These are phyloP conservation scores for Agelas oroides DNA, from an alignment of 37 sponge, comb jelly and placozoan species.

Conservation along the genomic window DNA sequence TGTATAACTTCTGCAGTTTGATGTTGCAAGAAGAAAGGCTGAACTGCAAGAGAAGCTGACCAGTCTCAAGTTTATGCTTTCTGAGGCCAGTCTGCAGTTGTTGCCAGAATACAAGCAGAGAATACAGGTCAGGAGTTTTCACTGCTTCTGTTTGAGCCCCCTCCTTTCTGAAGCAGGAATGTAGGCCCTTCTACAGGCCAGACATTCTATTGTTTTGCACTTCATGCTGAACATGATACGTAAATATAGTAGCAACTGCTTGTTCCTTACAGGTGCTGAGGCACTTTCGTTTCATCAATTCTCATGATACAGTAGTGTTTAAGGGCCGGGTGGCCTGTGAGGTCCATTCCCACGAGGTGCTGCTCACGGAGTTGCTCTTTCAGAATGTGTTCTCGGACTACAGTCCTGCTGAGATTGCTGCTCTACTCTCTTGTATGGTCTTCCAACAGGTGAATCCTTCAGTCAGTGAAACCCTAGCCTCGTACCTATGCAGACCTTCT, in stretches of 20 bases:
- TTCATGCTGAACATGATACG: no score
- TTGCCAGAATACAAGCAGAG: conserved; percentile 89
- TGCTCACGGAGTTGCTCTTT: conserved; percentile 94
- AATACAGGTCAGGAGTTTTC: conserved; percentile 38
- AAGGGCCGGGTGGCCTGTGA: conserved; percentile 94
- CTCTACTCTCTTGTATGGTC: conserved; percentile 91
- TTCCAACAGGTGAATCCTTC: conserved; percentile 83
- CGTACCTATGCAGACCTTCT: no score
- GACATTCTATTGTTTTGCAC: no score
- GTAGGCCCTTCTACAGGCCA: no score
- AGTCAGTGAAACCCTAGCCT: neutral
- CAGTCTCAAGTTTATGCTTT: conserved; percentile 68
- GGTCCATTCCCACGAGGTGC: conserved; percentile 87
- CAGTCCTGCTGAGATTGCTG: conserved; percentile 85
- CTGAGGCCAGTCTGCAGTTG: conserved; percentile 87
- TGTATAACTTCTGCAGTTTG: conserved; percentile 71
- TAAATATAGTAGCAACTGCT: no score
- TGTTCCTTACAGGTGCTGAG: conserved; percentile 72
- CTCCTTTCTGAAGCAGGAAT: no score
- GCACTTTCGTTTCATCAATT: conserved; percentile 75
- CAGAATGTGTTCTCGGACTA: conserved; percentile 77
- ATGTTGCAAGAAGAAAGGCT: conserved; percentile 51
- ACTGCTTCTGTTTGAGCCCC: no score
- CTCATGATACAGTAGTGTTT: conserved; percentile 56
- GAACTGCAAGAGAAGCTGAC: conserved; percentile 26